These are phyloP conservation scores for Teleogryllus oceanicus DNA, from an alignment of 2,888 invertebrate species.

Conservation along the genomic window DNA sequence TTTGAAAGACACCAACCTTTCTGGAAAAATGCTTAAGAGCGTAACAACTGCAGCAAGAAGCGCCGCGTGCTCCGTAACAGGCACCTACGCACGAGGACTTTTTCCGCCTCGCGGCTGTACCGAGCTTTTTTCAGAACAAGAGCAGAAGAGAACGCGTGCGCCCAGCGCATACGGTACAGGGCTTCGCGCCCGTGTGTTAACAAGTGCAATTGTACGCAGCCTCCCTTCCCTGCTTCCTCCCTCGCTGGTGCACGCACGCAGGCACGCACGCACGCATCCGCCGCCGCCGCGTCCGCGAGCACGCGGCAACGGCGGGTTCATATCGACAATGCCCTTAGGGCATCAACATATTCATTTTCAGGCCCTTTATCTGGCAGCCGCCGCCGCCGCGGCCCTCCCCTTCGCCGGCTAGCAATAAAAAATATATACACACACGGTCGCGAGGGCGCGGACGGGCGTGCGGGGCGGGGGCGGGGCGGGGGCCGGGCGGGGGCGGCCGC, in stretches of 20 bases:
- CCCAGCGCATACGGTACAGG: not conserved
- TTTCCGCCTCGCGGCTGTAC: no score
- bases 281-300: not conserved
- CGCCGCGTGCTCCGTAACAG: no score
- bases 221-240: not conserved
- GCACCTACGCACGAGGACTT: no score
- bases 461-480: not conserved
- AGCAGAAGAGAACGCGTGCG: no score
- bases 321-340: conserved; percentile 31
- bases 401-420: conserved; percentile 2
- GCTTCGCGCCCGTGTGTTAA: conserved; percentile 8
- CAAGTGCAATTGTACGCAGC: conserved; percentile 18
- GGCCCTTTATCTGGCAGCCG: conserved; percentile 21
- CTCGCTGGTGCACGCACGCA: not conserved
- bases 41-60: no score
- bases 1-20: no score
- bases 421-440: not conserved
- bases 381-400: not conserved
- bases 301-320: conserved; percentile 21
- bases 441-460: not conserved
- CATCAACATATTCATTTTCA: conserved; percentile 33
- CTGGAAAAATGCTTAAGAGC: no score
- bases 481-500: not conserved
- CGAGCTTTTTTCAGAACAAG: no score
- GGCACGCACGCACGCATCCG: not conserved